These are phyloP conservation scores for Criorhina ranunculi DNA, from an alignment of 2,888 invertebrate genomes.

Conservation along the genomic window DNA sequence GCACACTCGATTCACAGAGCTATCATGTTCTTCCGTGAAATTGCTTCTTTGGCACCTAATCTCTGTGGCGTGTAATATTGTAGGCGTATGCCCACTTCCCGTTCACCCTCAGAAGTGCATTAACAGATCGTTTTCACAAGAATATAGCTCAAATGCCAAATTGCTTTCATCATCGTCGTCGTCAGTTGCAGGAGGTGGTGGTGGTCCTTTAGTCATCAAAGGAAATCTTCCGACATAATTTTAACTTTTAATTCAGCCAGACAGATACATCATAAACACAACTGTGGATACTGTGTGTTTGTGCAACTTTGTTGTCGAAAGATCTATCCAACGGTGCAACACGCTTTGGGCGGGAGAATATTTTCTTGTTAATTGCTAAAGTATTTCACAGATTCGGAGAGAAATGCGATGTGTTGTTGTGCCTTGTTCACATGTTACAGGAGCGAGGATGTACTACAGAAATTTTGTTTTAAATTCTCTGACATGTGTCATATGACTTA, in stretches of 20 bases:
- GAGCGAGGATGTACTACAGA: constrained; percentile 26
- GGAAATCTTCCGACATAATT: constrained; percentile 50
- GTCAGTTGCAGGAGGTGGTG: background rate
- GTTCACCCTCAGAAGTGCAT: constrained; percentile 38
- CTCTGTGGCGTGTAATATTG: constrained; percentile 29
- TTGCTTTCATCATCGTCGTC: constrained; percentile 10
- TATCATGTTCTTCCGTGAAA: constrained; percentile 48
- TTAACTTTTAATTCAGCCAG: constrained; percentile 54
- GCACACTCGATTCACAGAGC: constrained; percentile 26
- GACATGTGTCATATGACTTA: constrained; percentile 64
- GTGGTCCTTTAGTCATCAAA: constrained; percentile 61
- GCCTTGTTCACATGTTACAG: constrained; percentile 47
- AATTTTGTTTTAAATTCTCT: constrained; percentile 28
- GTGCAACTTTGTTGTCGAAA: constrained; percentile 55
- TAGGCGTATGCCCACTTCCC: constrained; percentile 41
- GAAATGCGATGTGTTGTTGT: background rate
- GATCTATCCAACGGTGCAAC: background rate
- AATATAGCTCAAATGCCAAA: constrained; percentile 40
- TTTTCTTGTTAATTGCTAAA: constrained; percentile 59
- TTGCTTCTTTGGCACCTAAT: constrained; percentile 55
- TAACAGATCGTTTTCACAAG: constrained; percentile 47
- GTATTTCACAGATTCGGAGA: constrained; percentile 29
- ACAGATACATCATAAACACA: constrained; percentile 46
- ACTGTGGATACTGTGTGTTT: background rate
- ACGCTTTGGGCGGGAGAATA: background rate